These are phyloP conservation scores for Isurus oxyrinchus DNA, from an alignment of 2,113 vertebrate species.

Conservation along the genomic window DNA sequence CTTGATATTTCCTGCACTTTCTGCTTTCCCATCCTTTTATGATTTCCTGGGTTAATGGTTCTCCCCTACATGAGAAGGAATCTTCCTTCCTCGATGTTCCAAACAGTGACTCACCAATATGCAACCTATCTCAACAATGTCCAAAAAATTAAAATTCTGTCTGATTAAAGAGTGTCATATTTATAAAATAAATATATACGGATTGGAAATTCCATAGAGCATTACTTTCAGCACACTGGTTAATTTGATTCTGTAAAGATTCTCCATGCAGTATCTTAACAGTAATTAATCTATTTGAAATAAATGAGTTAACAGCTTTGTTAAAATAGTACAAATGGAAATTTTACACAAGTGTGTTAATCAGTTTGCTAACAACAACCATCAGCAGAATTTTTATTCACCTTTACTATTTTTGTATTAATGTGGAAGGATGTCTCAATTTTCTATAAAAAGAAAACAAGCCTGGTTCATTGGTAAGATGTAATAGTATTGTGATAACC, in stretches of 20 bases:
- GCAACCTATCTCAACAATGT: background rate
- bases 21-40: slow-evolving; percentile 43
- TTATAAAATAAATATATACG: background rate
- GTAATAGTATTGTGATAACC: background rate
- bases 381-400: background rate
- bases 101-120: background rate
- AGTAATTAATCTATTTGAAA: background rate
- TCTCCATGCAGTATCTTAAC: background rate
- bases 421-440: background rate
- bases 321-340: background rate
- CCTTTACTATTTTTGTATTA: background rate
- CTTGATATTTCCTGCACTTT: background rate
- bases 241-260: background rate
- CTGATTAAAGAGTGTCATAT: background rate
- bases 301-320: background rate
- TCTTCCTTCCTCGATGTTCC: background rate
- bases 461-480: background rate
- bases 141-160: background rate
- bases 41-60: slow-evolving; percentile 28
- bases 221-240: background rate
- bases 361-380: background rate
- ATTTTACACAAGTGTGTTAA: background rate
- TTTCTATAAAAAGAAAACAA: background rate
- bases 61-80: background rate
- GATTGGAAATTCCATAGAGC: background rate